These are phyloP conservation scores for Puffinus mauretanicus DNA, from an alignment of 2,113 vertebrate species.

Conservation along the genomic window DNA sequence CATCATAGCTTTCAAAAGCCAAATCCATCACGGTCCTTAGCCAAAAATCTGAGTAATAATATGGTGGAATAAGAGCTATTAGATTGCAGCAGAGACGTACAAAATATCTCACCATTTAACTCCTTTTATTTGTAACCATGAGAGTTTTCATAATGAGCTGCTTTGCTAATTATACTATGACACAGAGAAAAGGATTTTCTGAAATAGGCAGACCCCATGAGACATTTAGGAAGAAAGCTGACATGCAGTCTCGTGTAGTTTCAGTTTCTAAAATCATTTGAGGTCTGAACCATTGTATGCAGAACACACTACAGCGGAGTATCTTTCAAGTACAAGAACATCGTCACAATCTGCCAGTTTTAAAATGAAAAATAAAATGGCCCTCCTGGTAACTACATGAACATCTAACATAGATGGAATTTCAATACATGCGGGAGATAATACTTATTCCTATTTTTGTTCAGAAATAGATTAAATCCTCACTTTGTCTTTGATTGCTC, in stretches of 20 bases:
- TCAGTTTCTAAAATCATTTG: background rate
- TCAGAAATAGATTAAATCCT: conserved; percentile 10
- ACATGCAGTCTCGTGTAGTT: background rate
- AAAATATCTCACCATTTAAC: background rate
- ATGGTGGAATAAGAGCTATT: background rate
- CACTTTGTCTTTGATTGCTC: background rate
- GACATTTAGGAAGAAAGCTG: background rate
- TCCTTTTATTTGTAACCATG: background rate
- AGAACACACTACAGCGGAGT: background rate
- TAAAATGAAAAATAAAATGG: background rate
- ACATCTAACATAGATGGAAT: background rate
- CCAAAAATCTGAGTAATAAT: background rate
- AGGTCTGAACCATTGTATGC: background rate
- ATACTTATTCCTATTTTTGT: background rate
- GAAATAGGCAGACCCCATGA: background rate
- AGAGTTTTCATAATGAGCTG: background rate
- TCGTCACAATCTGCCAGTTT: background rate
- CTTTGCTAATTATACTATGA: background rate
- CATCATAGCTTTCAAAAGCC: background rate
- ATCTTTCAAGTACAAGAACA: background rate
- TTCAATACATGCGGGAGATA: background rate
- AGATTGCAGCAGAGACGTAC: background rate
- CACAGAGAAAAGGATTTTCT: background rate
- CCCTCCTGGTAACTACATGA: background rate
- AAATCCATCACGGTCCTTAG: background rate